These are phyloP conservation scores for Muraenolepis orangiensis DNA, from an alignment of 2,797 vertebrate species.

Conservation along the genomic window DNA sequence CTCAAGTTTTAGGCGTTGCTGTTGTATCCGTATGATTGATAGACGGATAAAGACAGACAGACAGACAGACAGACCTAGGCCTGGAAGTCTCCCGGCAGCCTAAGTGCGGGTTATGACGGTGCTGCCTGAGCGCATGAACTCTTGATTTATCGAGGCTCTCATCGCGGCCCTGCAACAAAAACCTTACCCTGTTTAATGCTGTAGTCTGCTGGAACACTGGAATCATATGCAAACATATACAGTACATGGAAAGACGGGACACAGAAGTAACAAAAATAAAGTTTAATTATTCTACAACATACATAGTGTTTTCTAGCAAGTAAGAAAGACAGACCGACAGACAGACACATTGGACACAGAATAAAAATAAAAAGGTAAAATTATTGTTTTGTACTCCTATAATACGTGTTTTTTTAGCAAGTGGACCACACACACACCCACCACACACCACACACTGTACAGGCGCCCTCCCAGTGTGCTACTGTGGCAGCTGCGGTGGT, in stretches of 20 bases:
- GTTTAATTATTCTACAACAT: background rate
- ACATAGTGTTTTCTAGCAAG: background rate
- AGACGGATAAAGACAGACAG: background rate
- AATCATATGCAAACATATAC: background rate
- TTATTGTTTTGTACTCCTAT: too few species aligned
- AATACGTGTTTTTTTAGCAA: too few species aligned
- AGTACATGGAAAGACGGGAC: background rate
- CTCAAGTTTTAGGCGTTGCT: background rate
- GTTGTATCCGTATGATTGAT: background rate
- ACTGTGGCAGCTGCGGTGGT: slow-evolving; percentile 44
- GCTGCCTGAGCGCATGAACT: background rate
- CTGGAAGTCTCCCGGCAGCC: background rate
- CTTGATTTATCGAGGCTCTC: background rate
- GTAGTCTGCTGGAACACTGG: background rate
- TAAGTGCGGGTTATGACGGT: background rate
- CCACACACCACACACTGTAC: slow-evolving; percentile 37
- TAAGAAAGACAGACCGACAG: too few species aligned
- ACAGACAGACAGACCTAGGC: background rate
- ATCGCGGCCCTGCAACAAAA: background rate
- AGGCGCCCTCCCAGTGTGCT: slow-evolving; percentile 50
- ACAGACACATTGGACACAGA: background rate
- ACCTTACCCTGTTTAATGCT: background rate
- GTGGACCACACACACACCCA: background rate
- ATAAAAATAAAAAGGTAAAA: too few species aligned
- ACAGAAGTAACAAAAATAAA: background rate